phyloP scores from a whole-genome alignment of 2,888 invertebrate genomes.

The Tanytarsus gracilentus region DNA sequence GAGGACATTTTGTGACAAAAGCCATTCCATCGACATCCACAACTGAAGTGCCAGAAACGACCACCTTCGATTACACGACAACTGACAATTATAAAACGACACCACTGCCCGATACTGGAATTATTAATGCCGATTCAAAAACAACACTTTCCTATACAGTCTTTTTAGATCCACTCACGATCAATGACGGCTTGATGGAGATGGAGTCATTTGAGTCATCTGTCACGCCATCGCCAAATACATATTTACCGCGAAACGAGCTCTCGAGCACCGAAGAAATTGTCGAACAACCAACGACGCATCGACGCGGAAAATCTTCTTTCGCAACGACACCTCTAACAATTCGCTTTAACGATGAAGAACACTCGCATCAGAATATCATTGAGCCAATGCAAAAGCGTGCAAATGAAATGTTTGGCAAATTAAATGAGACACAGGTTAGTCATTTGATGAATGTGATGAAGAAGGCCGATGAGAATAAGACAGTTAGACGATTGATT shows the following conservation, averaged over 20 bases:
- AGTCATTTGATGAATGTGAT: slow-evolving; percentile 68
- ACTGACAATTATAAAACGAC: slow-evolving; percentile 36
- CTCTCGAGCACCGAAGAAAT: not conserved
- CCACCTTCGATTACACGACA: slow-evolving; percentile 39
- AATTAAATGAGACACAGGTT: slow-evolving; percentile 64
- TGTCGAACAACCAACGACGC: slow-evolving; percentile 30
- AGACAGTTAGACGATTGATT: slow-evolving; percentile 62
- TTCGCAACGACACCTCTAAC: slow-evolving; percentile 30
- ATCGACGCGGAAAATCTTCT: slow-evolving; percentile 30
- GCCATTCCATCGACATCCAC: slow-evolving; percentile 30
- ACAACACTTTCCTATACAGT: slow-evolving; percentile 51
- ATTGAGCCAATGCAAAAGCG: slow-evolving; percentile 50
- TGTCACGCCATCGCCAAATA: slow-evolving; percentile 40
- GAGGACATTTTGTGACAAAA: slow-evolving; percentile 31
- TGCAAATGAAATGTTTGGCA: slow-evolving; percentile 67
- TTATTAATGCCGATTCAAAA: slow-evolving; percentile 35
- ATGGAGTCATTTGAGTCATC: slow-evolving; percentile 36
- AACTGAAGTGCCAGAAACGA: slow-evolving; percentile 30
- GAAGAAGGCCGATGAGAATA: slow-evolving; percentile 70
- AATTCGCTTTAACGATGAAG: slow-evolving; percentile 30
- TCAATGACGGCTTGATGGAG: slow-evolving; percentile 57
- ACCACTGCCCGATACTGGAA: slow-evolving; percentile 28
- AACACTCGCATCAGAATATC: slow-evolving; percentile 34
- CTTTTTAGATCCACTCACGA: slow-evolving; percentile 59
- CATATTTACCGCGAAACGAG: slow-evolving; percentile 37